Evolutionary conservation across 2,113 vertebrate species (phyloP).

Genomic region (Salvelinus namaycush): DNA sequence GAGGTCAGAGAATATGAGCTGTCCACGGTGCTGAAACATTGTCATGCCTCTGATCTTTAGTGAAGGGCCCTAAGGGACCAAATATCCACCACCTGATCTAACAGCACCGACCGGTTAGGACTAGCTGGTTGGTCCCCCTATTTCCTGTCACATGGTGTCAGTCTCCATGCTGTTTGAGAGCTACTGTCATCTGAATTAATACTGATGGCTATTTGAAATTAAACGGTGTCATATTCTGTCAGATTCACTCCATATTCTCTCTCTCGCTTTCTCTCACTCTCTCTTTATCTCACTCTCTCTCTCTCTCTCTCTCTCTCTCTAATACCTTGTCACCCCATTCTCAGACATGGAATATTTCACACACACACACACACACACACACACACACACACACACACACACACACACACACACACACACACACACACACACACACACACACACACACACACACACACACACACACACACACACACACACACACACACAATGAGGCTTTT

Average conservation of each 20-base stretch:
- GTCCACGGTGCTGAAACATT: too few relatives aligned
- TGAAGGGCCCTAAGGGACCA: background rate
- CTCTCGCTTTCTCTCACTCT: background rate
- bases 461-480: conserved; percentile 16
- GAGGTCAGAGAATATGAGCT: too few relatives aligned
- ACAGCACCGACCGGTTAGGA: background rate
- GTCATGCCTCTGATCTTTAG: background rate
- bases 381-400: background rate
- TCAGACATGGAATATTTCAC: too few relatives aligned
- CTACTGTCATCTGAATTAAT: background rate
- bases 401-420: background rate
- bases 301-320: background rate
- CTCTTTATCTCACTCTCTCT: background rate
- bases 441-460: conserved; percentile 12
- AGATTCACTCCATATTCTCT: background rate
- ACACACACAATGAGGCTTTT: background rate
- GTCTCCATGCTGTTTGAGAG: background rate
- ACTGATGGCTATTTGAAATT: background rate
- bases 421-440: background rate
- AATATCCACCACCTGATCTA: background rate
- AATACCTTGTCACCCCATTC: background rate
- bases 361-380: too few relatives aligned
- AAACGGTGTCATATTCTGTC: background rate
- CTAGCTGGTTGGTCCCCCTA: background rate
- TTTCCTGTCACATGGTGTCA: background rate